These are phyloP conservation scores for Centrocercus urophasianus DNA, from an alignment of 2,113 vertebrate genomes.

Conservation along the genomic window DNA sequence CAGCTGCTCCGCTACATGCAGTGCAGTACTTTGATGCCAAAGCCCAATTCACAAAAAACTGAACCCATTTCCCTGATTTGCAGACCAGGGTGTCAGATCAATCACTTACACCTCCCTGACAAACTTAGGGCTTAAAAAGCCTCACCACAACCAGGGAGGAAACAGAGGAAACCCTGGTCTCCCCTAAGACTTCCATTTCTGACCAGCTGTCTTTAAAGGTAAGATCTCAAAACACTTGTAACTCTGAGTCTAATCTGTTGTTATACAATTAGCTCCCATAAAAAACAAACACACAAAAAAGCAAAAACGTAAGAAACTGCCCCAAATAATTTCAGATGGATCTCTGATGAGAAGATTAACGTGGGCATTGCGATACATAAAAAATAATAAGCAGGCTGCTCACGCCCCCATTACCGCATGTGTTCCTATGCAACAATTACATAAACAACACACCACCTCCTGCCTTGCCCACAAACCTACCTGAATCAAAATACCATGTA, in stretches of 20 bases:
- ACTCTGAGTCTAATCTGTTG: neutral
- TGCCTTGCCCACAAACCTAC: neutral
- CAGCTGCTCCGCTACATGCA: neutral
- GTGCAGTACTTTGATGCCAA: neutral
- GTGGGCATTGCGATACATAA: neutral
- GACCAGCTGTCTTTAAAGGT: neutral
- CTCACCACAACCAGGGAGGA: neutral
- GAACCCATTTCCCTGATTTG: neutral
- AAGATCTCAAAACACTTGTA: neutral
- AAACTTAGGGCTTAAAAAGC: neutral
- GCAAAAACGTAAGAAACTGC: too few species aligned
- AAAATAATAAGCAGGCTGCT: rapidly evolving
- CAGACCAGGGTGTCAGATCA: neutral
- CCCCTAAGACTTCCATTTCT: neutral
- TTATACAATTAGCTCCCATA: neutral
- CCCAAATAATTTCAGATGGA: neutral
- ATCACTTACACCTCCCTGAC: neutral
- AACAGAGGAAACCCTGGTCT: neutral
- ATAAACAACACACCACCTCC: neutral
- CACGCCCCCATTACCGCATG: neutral
- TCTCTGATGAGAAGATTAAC: neutral
- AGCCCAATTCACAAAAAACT: neutral
- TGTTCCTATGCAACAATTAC: too few species aligned
- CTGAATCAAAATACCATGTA: neutral
- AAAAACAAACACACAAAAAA: neutral